Percentiles rank a stretch among this genome's conserved stretches.
Conservation (phyloP, 2,797 vertebrate genomes). For the Pseudotriccus pelzelni region DNA sequence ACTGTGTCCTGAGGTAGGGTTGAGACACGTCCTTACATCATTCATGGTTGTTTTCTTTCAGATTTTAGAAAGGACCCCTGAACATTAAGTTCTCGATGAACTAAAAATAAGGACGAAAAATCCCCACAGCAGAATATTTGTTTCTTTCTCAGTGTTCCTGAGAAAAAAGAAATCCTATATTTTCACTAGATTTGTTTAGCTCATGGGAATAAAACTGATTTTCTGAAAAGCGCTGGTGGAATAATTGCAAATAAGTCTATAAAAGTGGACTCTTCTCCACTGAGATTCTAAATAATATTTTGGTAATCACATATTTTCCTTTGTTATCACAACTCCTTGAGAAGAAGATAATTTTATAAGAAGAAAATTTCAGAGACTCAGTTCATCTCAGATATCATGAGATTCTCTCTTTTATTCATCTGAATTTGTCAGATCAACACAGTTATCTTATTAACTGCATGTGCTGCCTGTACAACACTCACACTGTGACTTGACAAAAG, state of each 20-base stretch:
- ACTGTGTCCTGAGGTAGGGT: neutral
- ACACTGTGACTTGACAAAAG: neutral
- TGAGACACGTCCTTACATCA: neutral
- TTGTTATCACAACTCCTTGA: neutral
- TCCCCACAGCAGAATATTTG: neutral
- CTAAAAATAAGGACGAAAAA: neutral
- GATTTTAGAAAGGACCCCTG: neutral
- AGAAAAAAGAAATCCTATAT: neutral
- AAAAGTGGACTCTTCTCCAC: neutral
- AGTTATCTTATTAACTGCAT: neutral
- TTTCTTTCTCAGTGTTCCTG: neutral
- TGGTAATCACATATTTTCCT: neutral
- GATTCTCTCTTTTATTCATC: neutral
- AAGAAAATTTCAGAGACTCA: neutral
- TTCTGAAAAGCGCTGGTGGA: neutral
- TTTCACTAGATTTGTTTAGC: neutral
- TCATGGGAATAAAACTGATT: neutral
- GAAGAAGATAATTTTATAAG: neutral
- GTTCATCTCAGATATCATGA: neutral
- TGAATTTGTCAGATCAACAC: neutral
- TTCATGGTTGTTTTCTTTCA: neutral
- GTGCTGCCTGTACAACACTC: neutral
- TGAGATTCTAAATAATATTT: neutral
- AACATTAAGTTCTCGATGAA: neutral
- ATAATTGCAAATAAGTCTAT: neutral